phyloP scores from a whole-genome alignment of 2,113 vertebrate genomes.

The Esox niger region DNA sequence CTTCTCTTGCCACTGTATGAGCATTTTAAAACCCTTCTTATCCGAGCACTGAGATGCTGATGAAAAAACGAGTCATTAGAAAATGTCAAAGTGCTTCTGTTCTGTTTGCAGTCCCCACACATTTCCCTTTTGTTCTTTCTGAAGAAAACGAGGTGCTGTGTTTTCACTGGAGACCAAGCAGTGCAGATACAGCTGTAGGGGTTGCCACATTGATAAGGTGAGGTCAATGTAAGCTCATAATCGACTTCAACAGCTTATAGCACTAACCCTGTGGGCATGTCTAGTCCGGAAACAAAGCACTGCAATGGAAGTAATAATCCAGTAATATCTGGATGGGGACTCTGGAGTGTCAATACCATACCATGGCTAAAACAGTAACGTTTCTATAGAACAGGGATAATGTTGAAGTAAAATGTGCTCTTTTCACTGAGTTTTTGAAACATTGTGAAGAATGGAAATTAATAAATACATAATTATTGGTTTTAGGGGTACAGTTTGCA shows the following conservation, averaged over 20 bases:
- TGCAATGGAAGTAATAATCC: slow-evolving; percentile 35
- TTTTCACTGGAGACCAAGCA: slow-evolving; percentile 49
- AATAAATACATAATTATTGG: slow-evolving; percentile 20
- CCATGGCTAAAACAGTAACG: not conserved
- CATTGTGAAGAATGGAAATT: slow-evolving; percentile 20
- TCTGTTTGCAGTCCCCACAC: slow-evolving; percentile 17
- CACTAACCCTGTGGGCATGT: slow-evolving; percentile 36
- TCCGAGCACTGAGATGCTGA: not conserved
- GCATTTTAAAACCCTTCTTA: too few species aligned
- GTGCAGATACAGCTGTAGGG: slow-evolving; percentile 37
- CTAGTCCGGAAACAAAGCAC: slow-evolving; percentile 39
- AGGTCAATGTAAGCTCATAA: slow-evolving; percentile 55
- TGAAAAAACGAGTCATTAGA: slow-evolving; percentile 26
- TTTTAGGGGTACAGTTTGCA: slow-evolving; percentile 18
- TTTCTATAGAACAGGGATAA: not conserved
- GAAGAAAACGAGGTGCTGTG: slow-evolving; percentile 39
- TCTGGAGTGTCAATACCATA: slow-evolving; percentile 16
- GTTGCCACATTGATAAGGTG: slow-evolving; percentile 55
- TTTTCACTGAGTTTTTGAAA: slow-evolving; percentile 24
- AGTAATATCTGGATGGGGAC: slow-evolving; percentile 37
- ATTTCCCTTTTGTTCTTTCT: slow-evolving; percentile 36
- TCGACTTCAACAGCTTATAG: slow-evolving; percentile 58
- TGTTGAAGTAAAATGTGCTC: slow-evolving; percentile 11
- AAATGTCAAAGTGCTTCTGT: slow-evolving; percentile 45
- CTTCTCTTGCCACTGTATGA: too few species aligned